phyloP scores from a whole-genome alignment of 1,140 invertebrate genomes.

The Armadillidium nasatum region DNA sequence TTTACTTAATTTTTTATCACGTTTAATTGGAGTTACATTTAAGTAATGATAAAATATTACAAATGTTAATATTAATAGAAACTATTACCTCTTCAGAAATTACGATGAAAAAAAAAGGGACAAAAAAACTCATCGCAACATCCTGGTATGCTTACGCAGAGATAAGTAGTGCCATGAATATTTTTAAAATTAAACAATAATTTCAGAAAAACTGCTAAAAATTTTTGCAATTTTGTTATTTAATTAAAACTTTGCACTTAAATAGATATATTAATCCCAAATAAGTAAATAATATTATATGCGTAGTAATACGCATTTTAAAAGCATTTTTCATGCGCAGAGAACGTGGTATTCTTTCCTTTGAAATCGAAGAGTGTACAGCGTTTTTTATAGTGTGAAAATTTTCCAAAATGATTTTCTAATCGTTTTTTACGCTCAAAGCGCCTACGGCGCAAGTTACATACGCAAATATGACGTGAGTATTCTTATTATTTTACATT shows the following conservation, averaged over 20 bases:
- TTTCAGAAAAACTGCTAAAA: too few species aligned
- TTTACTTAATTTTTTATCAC: too few species aligned
- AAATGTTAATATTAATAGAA: too few species aligned
- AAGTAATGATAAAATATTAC: too few species aligned
- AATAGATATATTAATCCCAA: too few species aligned
- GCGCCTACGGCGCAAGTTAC: background rate
- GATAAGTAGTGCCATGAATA: background rate
- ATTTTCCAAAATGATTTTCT: background rate
- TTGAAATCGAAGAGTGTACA: slow-evolving; percentile 5
- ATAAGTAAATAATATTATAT: background rate
- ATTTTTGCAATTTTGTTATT: too few species aligned
- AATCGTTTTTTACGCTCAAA: background rate
- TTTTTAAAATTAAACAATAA: too few species aligned
- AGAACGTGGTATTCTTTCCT: slow-evolving; percentile 9
- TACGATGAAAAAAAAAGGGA: too few species aligned
- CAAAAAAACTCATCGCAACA: background rate
- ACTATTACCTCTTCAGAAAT: too few species aligned
- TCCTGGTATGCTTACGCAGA: background rate
- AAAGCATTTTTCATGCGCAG: slow-evolving; percentile 4
- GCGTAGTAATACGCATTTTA: background rate
- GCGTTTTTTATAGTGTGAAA: background rate
- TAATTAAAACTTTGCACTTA: too few species aligned
- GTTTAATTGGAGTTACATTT: too few species aligned
- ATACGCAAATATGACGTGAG: background rate
- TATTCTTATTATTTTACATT: background rate